These are phyloP conservation scores for Falco naumanni DNA, from an alignment of 2,797 vertebrate species.

Conservation along the genomic window DNA sequence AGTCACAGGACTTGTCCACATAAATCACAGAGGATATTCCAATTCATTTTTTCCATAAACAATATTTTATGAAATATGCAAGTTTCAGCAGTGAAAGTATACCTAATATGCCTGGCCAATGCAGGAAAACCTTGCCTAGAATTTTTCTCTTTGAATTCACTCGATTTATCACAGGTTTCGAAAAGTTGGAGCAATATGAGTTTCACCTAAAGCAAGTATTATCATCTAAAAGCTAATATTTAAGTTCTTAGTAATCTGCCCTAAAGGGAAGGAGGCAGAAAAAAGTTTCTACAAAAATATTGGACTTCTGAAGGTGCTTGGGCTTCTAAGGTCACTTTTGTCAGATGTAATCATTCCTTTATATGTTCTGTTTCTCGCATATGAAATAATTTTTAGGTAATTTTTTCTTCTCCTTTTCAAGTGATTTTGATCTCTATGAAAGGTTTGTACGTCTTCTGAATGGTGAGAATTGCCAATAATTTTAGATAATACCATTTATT, in stretches of 20 bases:
- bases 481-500: background rate
- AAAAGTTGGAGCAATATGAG: background rate
- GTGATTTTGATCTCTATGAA: background rate
- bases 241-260: constrained; percentile 31
- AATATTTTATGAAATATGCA: background rate
- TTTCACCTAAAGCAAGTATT: constrained; percentile 6
- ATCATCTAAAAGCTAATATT: constrained; percentile 1
- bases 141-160: constrained; percentile 32
- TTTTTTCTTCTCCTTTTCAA: background rate
- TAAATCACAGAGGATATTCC: background rate
- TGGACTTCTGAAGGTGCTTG: background rate
- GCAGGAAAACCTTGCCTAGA: background rate
- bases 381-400: background rate
- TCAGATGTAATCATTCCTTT: background rate
- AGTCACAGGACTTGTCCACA: background rate
- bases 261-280: background rate
- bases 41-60: background rate
- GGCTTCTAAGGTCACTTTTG: background rate
- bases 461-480: background rate
- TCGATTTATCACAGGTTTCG: constrained; percentile 7
- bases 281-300: background rate
- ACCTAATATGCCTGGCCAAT: constrained; percentile 1
- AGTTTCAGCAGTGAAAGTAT: background rate
- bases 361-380: background rate
- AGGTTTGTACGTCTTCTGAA: background rate